A percentile compares a stretch with the other conserved stretches of the same genome.
Evolutionary conservation across 1,140 invertebrate genomes (phyloP).

Genomic region (Drosophila navojoa): DNA sequence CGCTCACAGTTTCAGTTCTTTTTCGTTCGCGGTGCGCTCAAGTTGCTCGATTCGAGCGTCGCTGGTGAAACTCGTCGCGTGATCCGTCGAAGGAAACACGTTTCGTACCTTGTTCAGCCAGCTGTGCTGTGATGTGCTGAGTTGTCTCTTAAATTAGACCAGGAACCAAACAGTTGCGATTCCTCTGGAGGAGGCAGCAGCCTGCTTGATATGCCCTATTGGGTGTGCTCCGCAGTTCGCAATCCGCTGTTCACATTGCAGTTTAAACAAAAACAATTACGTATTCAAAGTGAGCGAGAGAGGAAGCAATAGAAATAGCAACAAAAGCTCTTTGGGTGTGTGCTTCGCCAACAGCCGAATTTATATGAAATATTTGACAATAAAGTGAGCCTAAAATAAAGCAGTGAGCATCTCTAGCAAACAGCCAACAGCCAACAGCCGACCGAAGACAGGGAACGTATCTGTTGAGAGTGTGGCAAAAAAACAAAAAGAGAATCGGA

Average conservation of each 20-base stretch:
- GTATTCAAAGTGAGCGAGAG: slow-evolving; percentile 25
- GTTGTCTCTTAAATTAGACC: slow-evolving; percentile 32
- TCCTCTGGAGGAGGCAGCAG: slow-evolving; percentile 21
- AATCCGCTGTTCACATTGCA: slow-evolving; percentile 3
- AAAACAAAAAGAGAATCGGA: not conserved
- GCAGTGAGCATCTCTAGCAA: slow-evolving; percentile 16
- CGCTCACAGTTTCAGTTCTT: slow-evolving; percentile 63
- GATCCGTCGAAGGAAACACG: slow-evolving; percentile 47
- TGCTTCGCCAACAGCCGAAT: slow-evolving; percentile 6
- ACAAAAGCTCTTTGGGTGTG: slow-evolving; percentile 4
- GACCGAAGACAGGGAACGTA: not conserved
- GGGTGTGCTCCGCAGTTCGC: slow-evolving; percentile 1
- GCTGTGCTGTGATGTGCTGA: slow-evolving; percentile 6
- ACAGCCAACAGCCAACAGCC: not conserved
- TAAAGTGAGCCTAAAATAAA: slow-evolving; percentile 42
- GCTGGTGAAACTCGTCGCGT: slow-evolving; percentile 43
- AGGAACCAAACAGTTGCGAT: slow-evolving; percentile 1
- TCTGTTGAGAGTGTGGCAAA: slow-evolving; percentile 7
- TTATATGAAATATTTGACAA: slow-evolving; percentile 27
- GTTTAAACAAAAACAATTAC: slow-evolving; percentile 36
- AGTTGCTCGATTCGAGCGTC: slow-evolving; percentile 36
- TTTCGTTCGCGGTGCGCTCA: slow-evolving; percentile 56
- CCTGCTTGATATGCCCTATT: slow-evolving; percentile 18
- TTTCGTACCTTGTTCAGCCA: slow-evolving; percentile 22
- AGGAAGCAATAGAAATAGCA: slow-evolving; percentile 4